Evolutionary conservation across 2,113 vertebrate genomes (phyloP).

Genomic region (Siphamia tubifer): DNA sequence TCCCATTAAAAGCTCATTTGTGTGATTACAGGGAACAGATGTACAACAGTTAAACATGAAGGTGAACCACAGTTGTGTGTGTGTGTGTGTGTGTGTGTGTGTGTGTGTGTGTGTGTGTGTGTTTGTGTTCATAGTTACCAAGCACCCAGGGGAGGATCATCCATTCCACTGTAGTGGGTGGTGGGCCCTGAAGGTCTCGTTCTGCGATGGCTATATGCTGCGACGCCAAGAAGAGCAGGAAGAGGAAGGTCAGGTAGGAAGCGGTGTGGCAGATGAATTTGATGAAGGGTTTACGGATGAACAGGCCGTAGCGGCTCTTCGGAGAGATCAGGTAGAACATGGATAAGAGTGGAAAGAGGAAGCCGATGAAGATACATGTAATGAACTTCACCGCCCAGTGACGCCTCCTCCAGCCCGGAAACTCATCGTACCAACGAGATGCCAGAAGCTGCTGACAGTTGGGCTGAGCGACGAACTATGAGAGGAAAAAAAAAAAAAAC

Average conservation of each 20-base stretch:
- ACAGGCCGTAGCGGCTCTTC: conserved; percentile 90
- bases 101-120: neutral
- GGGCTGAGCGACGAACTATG: conserved; percentile 96
- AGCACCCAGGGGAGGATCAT: conserved; percentile 99
- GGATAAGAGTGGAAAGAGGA: conserved; percentile 92
- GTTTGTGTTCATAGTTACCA: conserved; percentile 78
- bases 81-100: neutral
- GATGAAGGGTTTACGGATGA: conserved; percentile 98
- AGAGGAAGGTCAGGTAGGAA: conserved; percentile 98
- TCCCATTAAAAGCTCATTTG: neutral
- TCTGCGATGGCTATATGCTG: conserved; percentile 88
- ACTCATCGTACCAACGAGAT: conserved; percentile 96
- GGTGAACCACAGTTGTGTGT: neutral
- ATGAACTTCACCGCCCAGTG: conserved; percentile 96
- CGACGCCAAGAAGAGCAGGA: conserved; percentile 93
- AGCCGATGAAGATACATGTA: conserved; percentile 92
- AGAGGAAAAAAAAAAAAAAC: conserved; percentile 26
- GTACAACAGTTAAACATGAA: neutral
- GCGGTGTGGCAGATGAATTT: conserved; percentile 99
- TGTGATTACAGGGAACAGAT: neutral
- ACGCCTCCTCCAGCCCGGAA: conserved; percentile 94
- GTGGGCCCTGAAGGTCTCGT: conserved; percentile 84
- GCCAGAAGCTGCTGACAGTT: conserved; percentile 98
- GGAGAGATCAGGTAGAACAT: conserved; percentile 92
- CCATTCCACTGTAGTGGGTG: conserved; percentile 93